phyloP scores from a whole-genome alignment of 1,140 invertebrate species.

The Brachionus koreanus region DNA sequence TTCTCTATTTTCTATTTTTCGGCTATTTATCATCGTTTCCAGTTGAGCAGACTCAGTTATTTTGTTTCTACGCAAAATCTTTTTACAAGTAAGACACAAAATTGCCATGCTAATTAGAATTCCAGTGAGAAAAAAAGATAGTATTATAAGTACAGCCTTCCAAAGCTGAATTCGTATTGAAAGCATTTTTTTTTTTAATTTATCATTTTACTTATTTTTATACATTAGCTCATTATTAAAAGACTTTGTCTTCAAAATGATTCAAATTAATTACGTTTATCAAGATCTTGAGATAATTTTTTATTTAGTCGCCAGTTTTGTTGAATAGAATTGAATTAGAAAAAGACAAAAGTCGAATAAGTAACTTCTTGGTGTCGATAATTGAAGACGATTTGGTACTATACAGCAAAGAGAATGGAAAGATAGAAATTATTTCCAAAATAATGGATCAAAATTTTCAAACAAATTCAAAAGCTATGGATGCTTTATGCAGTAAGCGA shows the following conservation, averaged over 20 bases:
- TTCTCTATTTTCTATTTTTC: background rate
- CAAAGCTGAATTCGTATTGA: background rate
- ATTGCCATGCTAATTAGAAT: background rate
- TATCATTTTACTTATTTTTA: background rate
- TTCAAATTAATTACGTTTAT: background rate
- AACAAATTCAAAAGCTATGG: background rate
- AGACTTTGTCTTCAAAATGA: background rate
- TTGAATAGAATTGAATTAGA: background rate
- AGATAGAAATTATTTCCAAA: background rate
- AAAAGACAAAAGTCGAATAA: background rate
- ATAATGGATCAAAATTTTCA: background rate
- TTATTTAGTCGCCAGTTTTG: background rate
- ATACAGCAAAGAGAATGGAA: background rate
- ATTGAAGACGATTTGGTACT: background rate
- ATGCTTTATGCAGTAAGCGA: background rate
- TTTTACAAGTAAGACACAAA: background rate
- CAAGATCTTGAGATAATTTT: background rate
- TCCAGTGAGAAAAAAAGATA: constrained; percentile 15
- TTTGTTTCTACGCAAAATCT: background rate
- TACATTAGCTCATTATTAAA: background rate
- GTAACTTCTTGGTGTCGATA: background rate
- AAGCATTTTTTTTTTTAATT: background rate
- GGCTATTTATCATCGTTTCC: background rate
- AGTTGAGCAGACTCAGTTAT: background rate
- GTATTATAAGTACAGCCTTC: background rate